These are phyloP conservation scores for Stenchaetothrips biformis DNA, from an alignment of 2,888 invertebrate species.

Conservation along the genomic window DNA sequence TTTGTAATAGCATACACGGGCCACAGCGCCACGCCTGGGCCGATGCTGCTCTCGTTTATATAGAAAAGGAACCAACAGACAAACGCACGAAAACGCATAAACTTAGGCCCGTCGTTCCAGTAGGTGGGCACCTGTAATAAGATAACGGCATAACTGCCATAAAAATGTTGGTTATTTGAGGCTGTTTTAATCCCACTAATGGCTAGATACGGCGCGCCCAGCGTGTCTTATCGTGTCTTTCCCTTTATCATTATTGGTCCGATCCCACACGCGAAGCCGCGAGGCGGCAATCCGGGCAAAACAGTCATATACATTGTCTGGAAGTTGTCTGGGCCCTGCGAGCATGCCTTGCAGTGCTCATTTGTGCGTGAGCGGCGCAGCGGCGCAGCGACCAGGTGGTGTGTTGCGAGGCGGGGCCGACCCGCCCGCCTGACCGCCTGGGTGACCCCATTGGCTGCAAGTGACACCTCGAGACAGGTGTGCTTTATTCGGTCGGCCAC, in stretches of 20 bases:
- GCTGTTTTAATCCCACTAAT: background rate
- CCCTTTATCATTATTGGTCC: background rate
- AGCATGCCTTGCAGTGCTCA: too few relatives aligned
- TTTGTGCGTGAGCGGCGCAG: too few relatives aligned
- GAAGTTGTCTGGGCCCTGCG: background rate
- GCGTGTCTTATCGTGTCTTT: background rate
- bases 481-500: background rate
- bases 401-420: too few relatives aligned
- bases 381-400: too few relatives aligned
- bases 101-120: slow-evolving; percentile 1
- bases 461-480: too few relatives aligned
- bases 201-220: background rate
- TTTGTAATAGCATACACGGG: background rate
- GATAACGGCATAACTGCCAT: background rate
- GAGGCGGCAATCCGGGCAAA: background rate
- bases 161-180: slow-evolving; percentile 5
- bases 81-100: slow-evolving; percentile 23
- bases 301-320: background rate
- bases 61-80: background rate
- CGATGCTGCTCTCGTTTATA: background rate
- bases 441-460: too few relatives aligned
- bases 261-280: background rate
- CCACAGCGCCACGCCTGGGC: background rate
- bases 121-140: slow-evolving; percentile 1
- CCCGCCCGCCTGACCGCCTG: too few relatives aligned